phyloP scores from a whole-genome alignment of 2,888 invertebrate genomes.

The Megaustenia siamemsis region DNA sequence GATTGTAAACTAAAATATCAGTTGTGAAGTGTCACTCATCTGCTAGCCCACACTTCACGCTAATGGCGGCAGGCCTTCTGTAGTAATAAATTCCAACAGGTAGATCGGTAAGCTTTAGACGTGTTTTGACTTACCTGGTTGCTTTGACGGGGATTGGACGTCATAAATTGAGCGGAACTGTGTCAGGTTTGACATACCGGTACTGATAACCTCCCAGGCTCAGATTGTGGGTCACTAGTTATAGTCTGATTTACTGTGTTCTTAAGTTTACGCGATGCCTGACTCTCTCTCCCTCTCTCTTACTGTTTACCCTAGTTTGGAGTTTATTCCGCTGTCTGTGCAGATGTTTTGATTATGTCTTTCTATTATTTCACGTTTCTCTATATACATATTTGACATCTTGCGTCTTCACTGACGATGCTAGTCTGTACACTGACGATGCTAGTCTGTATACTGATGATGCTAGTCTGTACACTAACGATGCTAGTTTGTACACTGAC shows the following conservation, averaged over 20 bases:
- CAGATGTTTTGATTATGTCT: too few species aligned
- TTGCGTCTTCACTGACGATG: too few species aligned
- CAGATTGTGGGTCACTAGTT: not conserved
- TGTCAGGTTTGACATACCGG: not conserved
- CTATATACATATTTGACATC: too few species aligned
- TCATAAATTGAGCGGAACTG: not conserved
- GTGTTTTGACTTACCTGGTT: not conserved
- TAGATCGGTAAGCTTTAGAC: not conserved
- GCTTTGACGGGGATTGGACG: not conserved
- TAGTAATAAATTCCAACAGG: not conserved
- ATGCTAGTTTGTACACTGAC: too few species aligned
- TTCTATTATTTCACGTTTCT: too few species aligned
- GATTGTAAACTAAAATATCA: not conserved
- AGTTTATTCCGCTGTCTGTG: too few species aligned
- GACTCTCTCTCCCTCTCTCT: too few species aligned
- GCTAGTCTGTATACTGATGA: too few species aligned
- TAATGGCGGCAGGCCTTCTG: not conserved
- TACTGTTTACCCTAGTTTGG: too few species aligned
- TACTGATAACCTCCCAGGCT: not conserved
- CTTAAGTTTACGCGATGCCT: too few species aligned
- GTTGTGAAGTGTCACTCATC: not conserved
- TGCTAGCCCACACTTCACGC: not conserved
- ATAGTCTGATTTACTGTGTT: not conserved
- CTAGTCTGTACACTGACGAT: too few species aligned
- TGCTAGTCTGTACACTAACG: too few species aligned